Evolutionary conservation across 1,140 invertebrate species (phyloP), one percentile per base, ranked within the genome.

Genomic region (Drosophila virilis): DNA sequence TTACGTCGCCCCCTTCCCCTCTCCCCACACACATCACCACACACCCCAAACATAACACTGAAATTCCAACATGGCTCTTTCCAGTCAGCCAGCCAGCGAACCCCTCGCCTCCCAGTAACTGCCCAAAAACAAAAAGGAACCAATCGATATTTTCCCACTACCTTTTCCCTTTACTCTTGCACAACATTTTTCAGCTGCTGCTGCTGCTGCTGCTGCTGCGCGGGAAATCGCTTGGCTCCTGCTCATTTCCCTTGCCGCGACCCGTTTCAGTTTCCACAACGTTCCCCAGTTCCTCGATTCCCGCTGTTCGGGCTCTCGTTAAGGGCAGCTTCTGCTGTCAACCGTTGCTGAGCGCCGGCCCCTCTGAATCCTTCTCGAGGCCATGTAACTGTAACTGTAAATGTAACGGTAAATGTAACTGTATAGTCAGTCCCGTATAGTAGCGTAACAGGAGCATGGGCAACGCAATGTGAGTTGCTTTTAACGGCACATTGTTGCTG

Each of bases 261-360:
- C 52, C 28, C 8, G 15, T 15, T 46, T 58, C 50, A 10, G 8
- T 12, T 32, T 28, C 13, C 61, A 55, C 50, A 65, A 37, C 64
- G 37, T 50, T 54, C 50, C 37, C 46, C 12, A 6, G n/a, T 15
- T 28, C 40, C 28, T 9, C 9, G 22, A 28, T 28, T 28, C 9
- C 9, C 37, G 17, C 17, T 48, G 9, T 17, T 55, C 10, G n/a
- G 17, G 17, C 17, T 33, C 22, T 50, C 22, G 13, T 22, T 43
- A 15, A 8, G 33, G 40, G 28, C 55, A 37, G 40, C 52, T 61
- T 22, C 46, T 67, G 50, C 17, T 38, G 48, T 12, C 35, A 15
- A n/a, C 45, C 37, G 35, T 74, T 88, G 10, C 84, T 88, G 83
- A 66, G 77, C 83, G 84, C 83, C 83, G 79, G 48, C 54, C 58